Evolutionary conservation across 2,113 vertebrate genomes (phyloP).

Genomic region (Eptesicus fuscus): DNA sequence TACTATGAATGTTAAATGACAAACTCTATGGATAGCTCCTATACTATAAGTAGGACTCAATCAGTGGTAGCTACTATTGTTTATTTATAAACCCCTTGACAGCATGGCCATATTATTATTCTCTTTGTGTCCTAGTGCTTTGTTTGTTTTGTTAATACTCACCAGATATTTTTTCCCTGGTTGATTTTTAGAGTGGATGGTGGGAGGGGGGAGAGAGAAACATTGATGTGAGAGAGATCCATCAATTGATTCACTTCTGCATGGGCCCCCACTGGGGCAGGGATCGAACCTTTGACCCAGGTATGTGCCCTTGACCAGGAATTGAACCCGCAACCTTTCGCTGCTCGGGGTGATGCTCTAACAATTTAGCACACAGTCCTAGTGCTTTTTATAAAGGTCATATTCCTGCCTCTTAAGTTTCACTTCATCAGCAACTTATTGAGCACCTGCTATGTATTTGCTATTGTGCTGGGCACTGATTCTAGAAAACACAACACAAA

Average conservation of each 20-base stretch:
- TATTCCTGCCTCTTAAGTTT: not conserved
- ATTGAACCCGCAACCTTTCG: no score
- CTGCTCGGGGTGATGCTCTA: no score
- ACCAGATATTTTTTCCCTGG: no score
- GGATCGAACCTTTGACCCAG: no score
- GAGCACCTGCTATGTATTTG: not conserved
- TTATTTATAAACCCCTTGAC: not conserved
- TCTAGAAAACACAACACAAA: not conserved
- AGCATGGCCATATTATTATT: not conserved
- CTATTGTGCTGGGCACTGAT: not conserved
- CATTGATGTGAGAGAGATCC: no score
- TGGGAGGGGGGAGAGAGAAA: no score
- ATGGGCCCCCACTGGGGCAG: no score
- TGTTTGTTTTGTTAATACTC: not conserved
- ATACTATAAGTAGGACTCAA: not conserved
- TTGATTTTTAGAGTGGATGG: no score
- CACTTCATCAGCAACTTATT: not conserved
- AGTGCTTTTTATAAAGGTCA: not conserved
- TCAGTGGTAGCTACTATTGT: not conserved
- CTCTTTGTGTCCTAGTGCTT: not conserved
- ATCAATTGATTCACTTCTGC: no score
- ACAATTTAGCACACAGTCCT: no score
- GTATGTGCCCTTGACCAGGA: no score
- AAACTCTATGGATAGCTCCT: not conserved
- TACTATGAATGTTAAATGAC: not conserved